These are phyloP conservation scores for Botia kubotai DNA, from an alignment of 2,797 vertebrate genomes.

Conservation along the genomic window DNA sequence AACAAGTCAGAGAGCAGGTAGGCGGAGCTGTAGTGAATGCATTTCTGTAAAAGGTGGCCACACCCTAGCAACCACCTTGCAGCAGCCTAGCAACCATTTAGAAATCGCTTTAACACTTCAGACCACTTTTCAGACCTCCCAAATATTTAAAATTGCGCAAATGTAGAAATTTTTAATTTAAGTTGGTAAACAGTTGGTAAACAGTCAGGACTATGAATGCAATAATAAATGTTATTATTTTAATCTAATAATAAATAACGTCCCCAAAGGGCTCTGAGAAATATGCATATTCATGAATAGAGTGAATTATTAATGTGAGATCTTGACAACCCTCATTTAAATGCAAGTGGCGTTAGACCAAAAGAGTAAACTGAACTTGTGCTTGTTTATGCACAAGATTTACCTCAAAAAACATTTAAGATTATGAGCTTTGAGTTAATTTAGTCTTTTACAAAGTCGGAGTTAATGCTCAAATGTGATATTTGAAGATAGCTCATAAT, in stretches of 20 bases:
- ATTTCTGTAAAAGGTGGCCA: neutral
- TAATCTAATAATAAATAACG: too few relatives aligned
- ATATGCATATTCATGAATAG: slow-evolving; percentile 11
- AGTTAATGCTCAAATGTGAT: slow-evolving; percentile 1
- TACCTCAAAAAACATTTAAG: neutral
- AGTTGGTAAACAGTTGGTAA: too few relatives aligned
- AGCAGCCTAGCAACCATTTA: too few relatives aligned
- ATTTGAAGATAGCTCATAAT: neutral
- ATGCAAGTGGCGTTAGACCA: slow-evolving; percentile 4
- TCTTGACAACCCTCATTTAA: slow-evolving; percentile 13
- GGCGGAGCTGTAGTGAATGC: neutral
- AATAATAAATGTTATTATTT: too few relatives aligned
- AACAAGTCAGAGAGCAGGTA: slow-evolving; percentile 83
- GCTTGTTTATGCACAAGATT: slow-evolving; percentile 13
- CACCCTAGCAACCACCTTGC: too few relatives aligned
- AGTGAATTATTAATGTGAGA: slow-evolving; percentile 3
- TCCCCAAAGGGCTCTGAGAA: neutral
- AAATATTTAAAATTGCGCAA: too few relatives aligned
- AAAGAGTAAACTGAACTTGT: neutral
- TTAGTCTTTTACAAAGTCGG: neutral
- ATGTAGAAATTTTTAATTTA: too few relatives aligned
- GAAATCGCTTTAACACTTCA: too few relatives aligned
- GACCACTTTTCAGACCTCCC: too few relatives aligned
- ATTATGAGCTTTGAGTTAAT: neutral
- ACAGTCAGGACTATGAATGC: too few relatives aligned